Conservation (phyloP, 2,113 vertebrate genomes). For the Ptilonorhynchus violaceus region DNA sequence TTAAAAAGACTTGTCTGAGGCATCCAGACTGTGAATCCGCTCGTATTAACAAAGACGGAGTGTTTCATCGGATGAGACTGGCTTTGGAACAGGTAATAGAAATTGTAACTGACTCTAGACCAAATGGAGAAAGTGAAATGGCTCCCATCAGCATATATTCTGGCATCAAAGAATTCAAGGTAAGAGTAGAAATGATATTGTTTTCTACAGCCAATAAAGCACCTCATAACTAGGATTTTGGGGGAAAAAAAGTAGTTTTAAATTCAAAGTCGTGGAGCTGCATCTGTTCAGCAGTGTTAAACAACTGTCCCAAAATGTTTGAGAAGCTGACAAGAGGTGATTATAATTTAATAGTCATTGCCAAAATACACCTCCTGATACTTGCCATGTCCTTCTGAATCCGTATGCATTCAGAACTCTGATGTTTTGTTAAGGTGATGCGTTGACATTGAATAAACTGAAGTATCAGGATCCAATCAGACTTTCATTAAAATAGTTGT, state of each 20-base stretch:
- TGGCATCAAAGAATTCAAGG: conserved; percentile 94
- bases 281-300: neutral
- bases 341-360: neutral
- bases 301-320: neutral
- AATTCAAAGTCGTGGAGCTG: neutral
- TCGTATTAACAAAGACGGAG: conserved; percentile 92
- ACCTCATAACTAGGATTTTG: neutral
- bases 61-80: conserved; percentile 94
- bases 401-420: neutral
- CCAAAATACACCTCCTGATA: neutral
- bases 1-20: conserved; percentile 91
- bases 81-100: conserved; percentile 96
- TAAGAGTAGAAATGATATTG: conserved; percentile 49
- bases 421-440: neutral
- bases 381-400: neutral
- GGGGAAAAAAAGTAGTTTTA: neutral
- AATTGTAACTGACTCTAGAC: conserved; percentile 90
- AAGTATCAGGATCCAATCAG: neutral
- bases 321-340: neutral
- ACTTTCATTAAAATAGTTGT: neutral
- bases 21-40: conserved; percentile 98
- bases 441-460: neutral
- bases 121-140: conserved; percentile 79
- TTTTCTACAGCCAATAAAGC: neutral
- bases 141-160: conserved; percentile 86